Conservation (phyloP, 2,797 vertebrate species). For the Acrossocheilus fasciatus region DNA sequence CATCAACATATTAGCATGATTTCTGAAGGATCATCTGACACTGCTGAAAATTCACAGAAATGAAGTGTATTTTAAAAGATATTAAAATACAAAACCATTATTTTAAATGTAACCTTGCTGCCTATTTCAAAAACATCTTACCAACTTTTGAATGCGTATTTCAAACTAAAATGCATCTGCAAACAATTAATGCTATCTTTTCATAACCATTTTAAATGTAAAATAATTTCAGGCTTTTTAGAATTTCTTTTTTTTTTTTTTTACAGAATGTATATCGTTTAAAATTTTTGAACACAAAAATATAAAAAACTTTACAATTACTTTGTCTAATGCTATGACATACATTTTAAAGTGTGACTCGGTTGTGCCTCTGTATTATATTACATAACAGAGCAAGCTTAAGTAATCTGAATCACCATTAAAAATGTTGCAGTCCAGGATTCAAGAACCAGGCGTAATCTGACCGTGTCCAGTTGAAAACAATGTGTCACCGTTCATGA, state of each 20-base stretch:
- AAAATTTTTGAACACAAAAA: neutral
- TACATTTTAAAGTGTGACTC: neutral
- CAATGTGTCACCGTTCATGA: neutral
- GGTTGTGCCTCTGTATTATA: neutral
- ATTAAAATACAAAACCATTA: neutral
- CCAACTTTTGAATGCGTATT: neutral
- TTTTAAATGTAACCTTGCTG: neutral
- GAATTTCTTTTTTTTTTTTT: too few species aligned
- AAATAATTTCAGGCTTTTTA: neutral
- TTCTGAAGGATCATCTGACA: neutral
- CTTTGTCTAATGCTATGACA: neutral
- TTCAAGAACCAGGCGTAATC: neutral
- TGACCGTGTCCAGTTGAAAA: neutral
- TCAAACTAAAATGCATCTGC: neutral
- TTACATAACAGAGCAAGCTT: neutral
- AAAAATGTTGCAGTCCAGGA: neutral
- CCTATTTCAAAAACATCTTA: neutral
- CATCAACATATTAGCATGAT: neutral
- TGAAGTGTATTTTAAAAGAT: neutral
- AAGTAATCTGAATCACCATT: neutral
- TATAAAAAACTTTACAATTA: neutral
- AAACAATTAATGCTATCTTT: neutral
- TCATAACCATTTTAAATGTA: neutral
- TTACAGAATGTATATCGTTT: too few species aligned
- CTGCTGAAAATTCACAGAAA: neutral